Base-by-base conservation (phyloP, 30 jellyfish, hydroid and myxozoan genomes). In the Nemopilema nomurai region DNA sequence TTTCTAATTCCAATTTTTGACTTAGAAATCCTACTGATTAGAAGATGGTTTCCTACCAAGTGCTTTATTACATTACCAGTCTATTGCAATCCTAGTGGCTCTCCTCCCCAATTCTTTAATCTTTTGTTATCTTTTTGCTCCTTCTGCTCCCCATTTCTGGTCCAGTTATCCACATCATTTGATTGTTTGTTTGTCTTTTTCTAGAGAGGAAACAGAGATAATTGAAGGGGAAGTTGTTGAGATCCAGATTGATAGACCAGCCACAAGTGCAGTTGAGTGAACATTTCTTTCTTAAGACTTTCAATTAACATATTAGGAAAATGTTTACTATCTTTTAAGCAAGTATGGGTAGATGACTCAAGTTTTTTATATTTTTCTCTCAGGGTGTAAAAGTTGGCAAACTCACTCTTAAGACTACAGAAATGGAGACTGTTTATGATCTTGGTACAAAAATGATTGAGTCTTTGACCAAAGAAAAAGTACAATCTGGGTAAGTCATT, bases 171-270 rank as follows among this genome's bases (percentile, higher is more conserved):
- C n/a, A n/a, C n/a, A n/a, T n/a, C n/a, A n/a, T n/a, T n/a, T n/a
- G 57, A 41, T 41, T 3, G 6, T 41, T 13, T 41, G 13, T 41
- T 84, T 29, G n/a, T 27, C 49, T 24, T 24, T 69, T 74, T 79
- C 18, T 77, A 96, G 99, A 22, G 99, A 96, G 69, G 99, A 96
- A 81, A 85, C 99, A 27, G 99, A 96, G 77, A 92, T 96, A 0
- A 96, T 96, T 49, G 99, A 96, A 88, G 99, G 99, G 16, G 99
- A 96, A 84, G 99, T 96, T n/a, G 99, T 96, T 0, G 99, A 96
- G 51, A 89, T 96, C 31, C 98, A 90, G 71, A 91, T 96, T 62
- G 99, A 96, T 77, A 86, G 98, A 24, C 98, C 98, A 18, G 98
- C 97, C 26, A 92, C 97, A 31, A 97, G 96, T 22, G 85, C 99